phyloP scores from a whole-genome alignment of 2,888 invertebrate species.

The Hirudinaria manillensis region DNA sequence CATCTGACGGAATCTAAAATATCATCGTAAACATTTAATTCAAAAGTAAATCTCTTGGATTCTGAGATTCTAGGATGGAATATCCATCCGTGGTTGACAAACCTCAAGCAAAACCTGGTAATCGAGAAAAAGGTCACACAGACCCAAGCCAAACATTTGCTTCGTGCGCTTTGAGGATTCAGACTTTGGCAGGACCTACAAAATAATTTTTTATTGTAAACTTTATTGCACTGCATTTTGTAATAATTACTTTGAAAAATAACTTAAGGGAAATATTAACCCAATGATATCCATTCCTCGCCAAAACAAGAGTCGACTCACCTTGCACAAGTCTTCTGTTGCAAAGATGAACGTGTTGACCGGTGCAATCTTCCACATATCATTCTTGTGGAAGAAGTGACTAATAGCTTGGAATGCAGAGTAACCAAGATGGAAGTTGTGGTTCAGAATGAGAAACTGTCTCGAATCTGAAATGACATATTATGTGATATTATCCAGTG shows the following conservation, averaged over 20 bases:
- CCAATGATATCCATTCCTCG: background rate
- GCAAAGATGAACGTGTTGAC: background rate
- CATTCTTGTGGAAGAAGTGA: background rate
- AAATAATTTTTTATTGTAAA: no score
- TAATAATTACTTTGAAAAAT: no score
- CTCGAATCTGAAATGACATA: no score
- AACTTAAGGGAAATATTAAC: no score
- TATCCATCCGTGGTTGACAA: background rate
- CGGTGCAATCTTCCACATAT: background rate
- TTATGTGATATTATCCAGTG: no score
- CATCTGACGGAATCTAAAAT: slow-evolving; percentile 7
- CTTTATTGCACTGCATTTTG: no score
- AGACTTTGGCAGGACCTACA: no score
- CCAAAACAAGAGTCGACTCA: background rate
- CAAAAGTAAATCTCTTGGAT: background rate
- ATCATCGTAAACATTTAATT: background rate
- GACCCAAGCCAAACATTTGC: no score
- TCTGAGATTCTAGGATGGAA: background rate
- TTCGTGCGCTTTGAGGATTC: no score
- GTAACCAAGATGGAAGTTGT: no score
- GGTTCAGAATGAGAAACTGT: no score
- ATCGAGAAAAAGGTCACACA: background rate
- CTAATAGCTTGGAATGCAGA: no score
- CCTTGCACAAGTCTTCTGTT: background rate
- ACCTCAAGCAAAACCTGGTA: background rate